Percentiles rank a stretch among this genome's conserved stretches.
phyloP scores from a whole-genome alignment of 23 tunicate species.

The Halocynthia aurantium region DNA sequence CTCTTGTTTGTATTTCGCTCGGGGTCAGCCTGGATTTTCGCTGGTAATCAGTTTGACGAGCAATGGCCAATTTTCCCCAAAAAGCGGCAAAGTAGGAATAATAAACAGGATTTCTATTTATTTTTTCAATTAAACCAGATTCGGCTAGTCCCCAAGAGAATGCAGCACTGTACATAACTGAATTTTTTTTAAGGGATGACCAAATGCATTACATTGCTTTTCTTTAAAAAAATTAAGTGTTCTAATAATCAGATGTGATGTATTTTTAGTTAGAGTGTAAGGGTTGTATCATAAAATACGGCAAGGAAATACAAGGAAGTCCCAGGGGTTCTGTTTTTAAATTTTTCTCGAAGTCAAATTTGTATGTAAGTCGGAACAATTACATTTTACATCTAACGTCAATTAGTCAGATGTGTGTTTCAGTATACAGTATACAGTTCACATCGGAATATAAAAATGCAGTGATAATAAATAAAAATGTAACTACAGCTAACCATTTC shows the following conservation, averaged over 20 bases:
- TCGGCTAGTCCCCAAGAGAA: too few species aligned
- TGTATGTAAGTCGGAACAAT: neutral
- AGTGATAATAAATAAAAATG: too few species aligned
- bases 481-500: too few species aligned
- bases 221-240: too few species aligned
- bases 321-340: neutral
- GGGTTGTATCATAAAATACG: neutral
- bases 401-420: too few species aligned
- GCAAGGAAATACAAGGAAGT: neutral
- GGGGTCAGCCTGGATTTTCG: conserved; percentile 11
- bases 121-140: neutral
- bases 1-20: conserved; percentile 7
- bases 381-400: too few species aligned
- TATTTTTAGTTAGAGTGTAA: too few species aligned
- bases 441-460: neutral
- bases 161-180: neutral
- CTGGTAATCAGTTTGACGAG: neutral
- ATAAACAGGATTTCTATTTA: conserved; percentile 22
- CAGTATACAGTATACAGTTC: neutral
- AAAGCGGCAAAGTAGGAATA: conserved; percentile 16
- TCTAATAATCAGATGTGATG: too few species aligned
- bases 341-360: neutral
- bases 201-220: too few species aligned
- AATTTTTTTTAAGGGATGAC: neutral
- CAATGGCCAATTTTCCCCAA: neutral